Evolutionary conservation across 1,140 invertebrate genomes (phyloP), one percentile per base, ranked within the genome.

Genomic region (Nebria ingens): DNA sequence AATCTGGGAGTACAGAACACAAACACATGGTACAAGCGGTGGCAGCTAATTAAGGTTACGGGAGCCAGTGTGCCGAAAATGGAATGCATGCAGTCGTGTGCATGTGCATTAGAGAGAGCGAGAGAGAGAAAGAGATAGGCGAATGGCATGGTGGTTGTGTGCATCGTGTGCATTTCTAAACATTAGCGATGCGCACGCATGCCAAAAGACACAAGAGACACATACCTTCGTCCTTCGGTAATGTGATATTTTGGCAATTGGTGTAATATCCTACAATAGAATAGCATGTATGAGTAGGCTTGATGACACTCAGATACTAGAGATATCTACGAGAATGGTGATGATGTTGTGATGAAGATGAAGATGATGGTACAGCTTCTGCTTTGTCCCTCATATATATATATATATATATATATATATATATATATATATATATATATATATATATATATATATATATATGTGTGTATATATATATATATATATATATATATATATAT

Each of bases 231-330:
- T 68, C 66, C 60, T 63, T 67, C 62, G 63, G 61, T 61, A 68
- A 63, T 64, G 66, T 67, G 63, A 68, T 67, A 68, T 67, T 68
- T 65, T 68, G 65, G 64, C 66, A 68, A 68, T 67, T 68, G 66
- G 66, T 68, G 66, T 62, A 65, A 68, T 64, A 68, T 65, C 66
- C 66, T 68, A 68, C 62, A 68, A 68, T 65, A 65, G 62, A 66
- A 67, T n/a, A 60, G 59, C 58, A 57, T 56, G 57, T 58, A 53
- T 65, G 59, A 59, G 52, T 56, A 56, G 22, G 13, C 45, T 25
- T 45, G 40, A 45, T 51, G 21, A 51, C 50, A 51, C 21, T 21
- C 17, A 51, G 50, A 11, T 51, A 51, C 21, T 51, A 51, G 17
- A 20, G 19, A 4, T 12, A 9, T 4, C 40, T 45, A 45, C 40